A percentile compares a stretch with the other conserved stretches of the same genome.
These are phyloP conservation scores for Percina caprodes DNA, from an alignment of 2,113 vertebrate species.

Conservation along the genomic window DNA sequence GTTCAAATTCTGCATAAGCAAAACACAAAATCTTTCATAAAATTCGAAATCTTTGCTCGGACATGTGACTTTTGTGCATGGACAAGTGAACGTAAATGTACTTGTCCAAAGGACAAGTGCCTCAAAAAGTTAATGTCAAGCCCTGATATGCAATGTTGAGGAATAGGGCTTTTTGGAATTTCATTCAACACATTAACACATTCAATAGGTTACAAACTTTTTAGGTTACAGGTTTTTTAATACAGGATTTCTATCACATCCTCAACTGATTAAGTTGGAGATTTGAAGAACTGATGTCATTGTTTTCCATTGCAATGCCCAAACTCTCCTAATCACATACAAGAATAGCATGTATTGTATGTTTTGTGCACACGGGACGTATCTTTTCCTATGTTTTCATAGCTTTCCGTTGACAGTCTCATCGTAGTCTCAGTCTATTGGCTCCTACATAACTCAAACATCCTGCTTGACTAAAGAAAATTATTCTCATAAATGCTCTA, in stretches of 20 bases:
- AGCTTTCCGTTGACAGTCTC: slow-evolving; percentile 15
- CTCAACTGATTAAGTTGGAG: not conserved
- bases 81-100: too few relatives aligned
- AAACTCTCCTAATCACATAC: not conserved
- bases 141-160: not conserved
- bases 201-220: not conserved
- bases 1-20: too few relatives aligned
- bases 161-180: not conserved
- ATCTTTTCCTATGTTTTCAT: slow-evolving; percentile 17
- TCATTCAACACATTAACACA: not conserved
- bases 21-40: too few relatives aligned
- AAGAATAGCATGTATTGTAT: not conserved
- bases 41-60: too few relatives aligned
- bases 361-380: slow-evolving; percentile 1
- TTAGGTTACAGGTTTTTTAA: not conserved
- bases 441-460: slow-evolving; percentile 36
- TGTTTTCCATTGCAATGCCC: not conserved
- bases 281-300: not conserved
- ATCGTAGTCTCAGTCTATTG: slow-evolving; percentile 4
- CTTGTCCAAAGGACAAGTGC: too few relatives aligned
- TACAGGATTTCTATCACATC: not conserved
- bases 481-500: slow-evolving; percentile 36
- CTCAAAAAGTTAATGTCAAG: too few relatives aligned
- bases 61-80: too few relatives aligned
- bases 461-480: slow-evolving; percentile 24